phyloP scores from a whole-genome alignment of 2,113 vertebrate species.

The Proterorhinus semilunaris region DNA sequence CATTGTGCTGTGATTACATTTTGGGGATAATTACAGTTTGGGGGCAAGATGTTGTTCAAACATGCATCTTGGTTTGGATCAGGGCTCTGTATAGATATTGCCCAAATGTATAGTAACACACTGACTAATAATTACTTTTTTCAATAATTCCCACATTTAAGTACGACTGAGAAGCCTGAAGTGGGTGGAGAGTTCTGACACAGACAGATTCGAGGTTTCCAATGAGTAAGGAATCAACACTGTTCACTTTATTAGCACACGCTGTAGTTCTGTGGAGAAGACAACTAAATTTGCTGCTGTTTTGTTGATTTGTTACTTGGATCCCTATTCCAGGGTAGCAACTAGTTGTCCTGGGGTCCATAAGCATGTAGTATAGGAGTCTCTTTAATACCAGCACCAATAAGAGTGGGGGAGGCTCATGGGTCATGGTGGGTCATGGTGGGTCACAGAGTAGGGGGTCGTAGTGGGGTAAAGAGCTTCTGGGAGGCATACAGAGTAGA shows the following conservation, averaged over 20 bases:
- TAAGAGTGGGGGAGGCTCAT: slow-evolving; percentile 4
- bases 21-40: background rate
- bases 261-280: background rate
- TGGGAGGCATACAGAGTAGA: background rate
- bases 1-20: background rate
- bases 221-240: background rate
- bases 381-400: background rate
- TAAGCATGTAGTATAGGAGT: background rate
- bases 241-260: background rate
- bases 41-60: background rate
- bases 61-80: background rate
- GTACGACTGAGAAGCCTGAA: too few species aligned
- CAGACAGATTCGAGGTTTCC: too few species aligned
- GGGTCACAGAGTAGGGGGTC: slow-evolving; percentile 11
- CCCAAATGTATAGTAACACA: too few species aligned
- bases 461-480: background rate
- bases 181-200: too few species aligned
- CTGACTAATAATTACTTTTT: too few species aligned
- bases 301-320: too few species aligned
- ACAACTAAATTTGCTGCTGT: background rate
- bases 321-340: too few species aligned
- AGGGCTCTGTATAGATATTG: too few species aligned
- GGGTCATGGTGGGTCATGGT: slow-evolving; percentile 8
- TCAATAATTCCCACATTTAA: too few species aligned
- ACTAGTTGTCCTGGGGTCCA: too few species aligned